These are phyloP conservation scores for Drosophila rellima DNA, from an alignment of 2,888 invertebrate genomes.

Conservation along the genomic window DNA sequence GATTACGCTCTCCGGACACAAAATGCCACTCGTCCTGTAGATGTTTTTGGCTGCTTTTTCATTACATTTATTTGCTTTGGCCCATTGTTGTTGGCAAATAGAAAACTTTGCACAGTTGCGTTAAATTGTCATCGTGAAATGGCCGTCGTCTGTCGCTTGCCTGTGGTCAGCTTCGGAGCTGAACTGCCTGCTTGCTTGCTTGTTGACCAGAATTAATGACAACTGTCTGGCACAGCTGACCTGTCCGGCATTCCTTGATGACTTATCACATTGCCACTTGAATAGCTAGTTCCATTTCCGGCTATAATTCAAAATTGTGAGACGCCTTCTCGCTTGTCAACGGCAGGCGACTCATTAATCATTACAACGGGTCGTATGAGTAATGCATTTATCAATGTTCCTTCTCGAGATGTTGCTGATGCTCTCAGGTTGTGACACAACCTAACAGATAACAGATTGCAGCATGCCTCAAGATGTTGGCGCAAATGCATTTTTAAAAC, in stretches of 20 bases:
- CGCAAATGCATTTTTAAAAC: slow-evolving; percentile 72
- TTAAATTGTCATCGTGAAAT: slow-evolving; percentile 77
- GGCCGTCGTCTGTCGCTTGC: slow-evolving; percentile 24
- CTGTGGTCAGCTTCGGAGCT: slow-evolving; percentile 50
- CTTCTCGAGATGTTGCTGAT: slow-evolving; percentile 12
- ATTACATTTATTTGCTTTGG: slow-evolving; percentile 57
- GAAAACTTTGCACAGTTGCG: slow-evolving; percentile 63
- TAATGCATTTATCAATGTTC: slow-evolving; percentile 61
- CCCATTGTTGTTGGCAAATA: slow-evolving; percentile 45
- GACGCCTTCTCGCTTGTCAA: slow-evolving; percentile 64
- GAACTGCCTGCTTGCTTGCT: background rate
- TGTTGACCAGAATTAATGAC: slow-evolving; percentile 77
- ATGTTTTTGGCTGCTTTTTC: slow-evolving; percentile 52
- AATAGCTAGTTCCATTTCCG: slow-evolving; percentile 65
- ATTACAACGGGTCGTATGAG: slow-evolving; percentile 66
- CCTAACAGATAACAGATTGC: slow-evolving; percentile 10
- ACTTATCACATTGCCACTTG: slow-evolving; percentile 73
- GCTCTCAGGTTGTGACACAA: slow-evolving; percentile 4
- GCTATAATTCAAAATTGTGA: slow-evolving; percentile 73
- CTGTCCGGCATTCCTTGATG: slow-evolving; percentile 66
- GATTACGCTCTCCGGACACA: slow-evolving; percentile 62
- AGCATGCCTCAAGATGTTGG: slow-evolving; percentile 40
- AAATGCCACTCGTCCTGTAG: slow-evolving; percentile 24
- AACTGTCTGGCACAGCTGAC: slow-evolving; percentile 74
- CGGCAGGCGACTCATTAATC: slow-evolving; percentile 70